phyloP scores from a whole-genome alignment of 2,797 vertebrate species.

The Emydoidea blandingii region DNA sequence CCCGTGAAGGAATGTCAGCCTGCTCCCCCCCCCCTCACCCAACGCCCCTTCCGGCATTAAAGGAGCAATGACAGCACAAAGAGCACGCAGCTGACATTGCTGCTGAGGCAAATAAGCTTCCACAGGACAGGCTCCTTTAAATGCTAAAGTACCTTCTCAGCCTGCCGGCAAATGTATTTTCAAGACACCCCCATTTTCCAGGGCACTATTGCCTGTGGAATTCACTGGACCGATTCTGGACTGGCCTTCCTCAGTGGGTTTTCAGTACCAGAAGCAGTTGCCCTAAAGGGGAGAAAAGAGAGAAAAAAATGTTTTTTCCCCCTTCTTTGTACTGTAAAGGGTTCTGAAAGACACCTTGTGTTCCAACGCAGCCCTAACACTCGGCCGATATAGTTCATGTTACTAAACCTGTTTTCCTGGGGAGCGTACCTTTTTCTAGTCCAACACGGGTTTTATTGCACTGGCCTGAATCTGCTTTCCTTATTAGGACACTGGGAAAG shows the following conservation, averaged over 20 bases:
- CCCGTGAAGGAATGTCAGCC: conserved; percentile 6
- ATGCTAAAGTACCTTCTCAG: background rate
- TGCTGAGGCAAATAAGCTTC: background rate
- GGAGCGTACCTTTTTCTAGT: background rate
- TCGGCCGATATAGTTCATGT: rapidly evolving
- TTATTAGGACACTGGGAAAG: conserved; percentile 34
- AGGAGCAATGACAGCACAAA: background rate
- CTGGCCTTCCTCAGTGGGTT: background rate
- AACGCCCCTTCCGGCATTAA: background rate
- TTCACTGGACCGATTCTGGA: background rate
- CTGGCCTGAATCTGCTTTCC: conserved; percentile 11
- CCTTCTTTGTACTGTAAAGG: background rate
- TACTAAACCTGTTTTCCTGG: conserved; percentile 1
- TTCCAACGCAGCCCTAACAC: background rate
- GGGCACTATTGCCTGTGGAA: background rate
- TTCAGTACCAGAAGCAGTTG: background rate
- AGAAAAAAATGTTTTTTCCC: background rate
- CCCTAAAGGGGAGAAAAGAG: background rate
- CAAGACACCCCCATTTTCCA: background rate
- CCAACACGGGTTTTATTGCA: background rate
- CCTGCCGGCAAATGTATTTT: conserved; percentile 2
- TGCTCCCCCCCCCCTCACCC: conserved; percentile 18
- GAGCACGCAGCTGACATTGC: background rate
- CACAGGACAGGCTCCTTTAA: background rate
- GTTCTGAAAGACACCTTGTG: conserved; percentile 6